These are phyloP conservation scores for Colostygia pectinataria DNA, from an alignment of 2,888 invertebrate genomes.

Conservation along the genomic window DNA sequence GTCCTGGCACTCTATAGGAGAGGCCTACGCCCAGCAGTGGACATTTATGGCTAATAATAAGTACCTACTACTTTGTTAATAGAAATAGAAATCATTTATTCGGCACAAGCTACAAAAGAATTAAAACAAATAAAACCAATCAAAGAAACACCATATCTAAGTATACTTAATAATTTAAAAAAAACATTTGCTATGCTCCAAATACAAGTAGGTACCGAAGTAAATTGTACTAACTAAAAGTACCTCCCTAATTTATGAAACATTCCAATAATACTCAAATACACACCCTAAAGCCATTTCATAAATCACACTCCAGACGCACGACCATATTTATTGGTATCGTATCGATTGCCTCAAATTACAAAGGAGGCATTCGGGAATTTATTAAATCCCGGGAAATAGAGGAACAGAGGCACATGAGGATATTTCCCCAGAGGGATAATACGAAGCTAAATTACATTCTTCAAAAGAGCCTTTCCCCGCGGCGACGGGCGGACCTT, in stretches of 20 bases:
- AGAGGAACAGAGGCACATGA: slow-evolving; percentile 12
- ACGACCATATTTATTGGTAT: slow-evolving; percentile 19
- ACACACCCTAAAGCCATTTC: slow-evolving; percentile 2
- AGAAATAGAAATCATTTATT: too few species aligned
- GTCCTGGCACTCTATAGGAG: too few species aligned
- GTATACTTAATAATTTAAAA: too few species aligned
- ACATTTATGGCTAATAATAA: too few species aligned
- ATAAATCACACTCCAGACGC: slow-evolving; percentile 6
- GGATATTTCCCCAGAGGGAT: slow-evolving; percentile 22
- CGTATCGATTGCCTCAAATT: slow-evolving; percentile 18
- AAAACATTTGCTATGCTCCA: too few species aligned
- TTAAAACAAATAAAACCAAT: too few species aligned
- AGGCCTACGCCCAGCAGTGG: too few species aligned
- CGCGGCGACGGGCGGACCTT: slow-evolving; percentile 1
- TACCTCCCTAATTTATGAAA: background rate
- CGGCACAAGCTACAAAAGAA: too few species aligned
- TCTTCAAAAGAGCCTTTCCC: slow-evolving; percentile 13
- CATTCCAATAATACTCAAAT: background rate
- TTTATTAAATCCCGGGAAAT: slow-evolving; percentile 13
- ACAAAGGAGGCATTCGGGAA: slow-evolving; percentile 12
- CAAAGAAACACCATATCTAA: too few species aligned
- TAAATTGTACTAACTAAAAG: too few species aligned
- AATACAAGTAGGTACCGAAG: too few species aligned
- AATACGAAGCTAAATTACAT: slow-evolving; percentile 22
- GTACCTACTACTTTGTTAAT: too few species aligned